Evolutionary conservation across 23 tunicate species (phyloP), one percentile per base, ranked within the genome.

Genomic region (Phallusia fumigata): DNA sequence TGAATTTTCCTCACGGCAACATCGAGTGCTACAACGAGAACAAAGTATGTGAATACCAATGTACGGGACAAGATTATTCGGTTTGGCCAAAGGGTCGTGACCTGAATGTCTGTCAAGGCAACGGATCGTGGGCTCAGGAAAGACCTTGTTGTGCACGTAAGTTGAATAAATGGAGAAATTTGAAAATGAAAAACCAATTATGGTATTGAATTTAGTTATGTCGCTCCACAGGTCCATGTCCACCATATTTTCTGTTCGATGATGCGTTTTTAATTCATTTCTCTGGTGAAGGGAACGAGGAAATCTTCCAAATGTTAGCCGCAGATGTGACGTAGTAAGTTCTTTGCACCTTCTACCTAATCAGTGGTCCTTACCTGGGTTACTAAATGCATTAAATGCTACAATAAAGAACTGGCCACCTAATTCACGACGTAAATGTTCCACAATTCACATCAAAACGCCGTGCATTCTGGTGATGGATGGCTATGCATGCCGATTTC

Each of bases 21-120:
- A 58, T 58, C 13, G 69, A 58, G 28, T 58, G 69, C 69, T 58
- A 58, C 69, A 58, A 58, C 69, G 15, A 58, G 3, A 58, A 58
- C 16, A 8, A 58, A 58, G 69, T 58, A 1, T 58, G 69, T 58
- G 69, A 58, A 58, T 58, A 58, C 13, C 69, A 58, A 58, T 58
- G 69, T 24, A 58, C 69, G 1, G 69, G 69, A 24, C 8, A 58
- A 58, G 69, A 58, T 58, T 58, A 58, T 24, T 22, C 26, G 1
- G 69, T 58, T 22, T 58, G 69, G 69, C 69, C 69, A 21, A 21
- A 22, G 28, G 69, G 28, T 6, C 69, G 69, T 13, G 69, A 58
- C 16, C 3, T 21, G 5, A 58, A 58, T 13, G 69, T 58, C 69
- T 58, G 69, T 13, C 69, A 16, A 21, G 69, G 69, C 11, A 58